Conservation (phyloP, 2,888 invertebrate genomes). For the Heliconius ethilla region DNA sequence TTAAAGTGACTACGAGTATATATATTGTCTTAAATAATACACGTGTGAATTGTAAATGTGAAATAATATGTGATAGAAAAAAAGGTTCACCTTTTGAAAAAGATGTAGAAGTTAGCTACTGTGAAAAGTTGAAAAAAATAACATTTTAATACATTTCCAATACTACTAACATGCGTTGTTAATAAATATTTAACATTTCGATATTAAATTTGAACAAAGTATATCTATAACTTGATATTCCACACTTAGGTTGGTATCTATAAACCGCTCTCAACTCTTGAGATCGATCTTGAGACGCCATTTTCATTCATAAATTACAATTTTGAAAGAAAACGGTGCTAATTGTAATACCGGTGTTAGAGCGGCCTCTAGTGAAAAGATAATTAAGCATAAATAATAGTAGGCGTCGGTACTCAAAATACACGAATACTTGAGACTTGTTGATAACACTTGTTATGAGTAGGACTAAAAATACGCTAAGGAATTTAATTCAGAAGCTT, state of each 20-base stretch:
- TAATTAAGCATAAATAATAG: background rate
- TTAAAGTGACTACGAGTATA: constrained; percentile 27
- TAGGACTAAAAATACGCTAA: constrained; percentile 51
- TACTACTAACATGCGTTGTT: background rate
- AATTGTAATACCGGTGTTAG: background rate
- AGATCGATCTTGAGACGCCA: no score
- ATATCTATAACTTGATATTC: background rate
- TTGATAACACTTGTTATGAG: constrained; percentile 46
- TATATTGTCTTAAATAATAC: constrained; percentile 37
- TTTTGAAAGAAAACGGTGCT: no score
- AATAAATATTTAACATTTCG: background rate
- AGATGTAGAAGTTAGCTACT: background rate
- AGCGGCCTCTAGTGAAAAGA: background rate
- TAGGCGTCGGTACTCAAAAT: constrained; percentile 4
- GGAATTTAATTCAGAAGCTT: constrained; percentile 50
- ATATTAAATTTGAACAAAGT: background rate
- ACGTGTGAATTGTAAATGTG: background rate
- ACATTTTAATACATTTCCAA: background rate
- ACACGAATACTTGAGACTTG: constrained; percentile 39
- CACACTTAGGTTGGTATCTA: background rate
- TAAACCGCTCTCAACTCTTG: no score
- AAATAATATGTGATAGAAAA: background rate
- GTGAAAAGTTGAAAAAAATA: no score
- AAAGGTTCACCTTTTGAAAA: background rate
- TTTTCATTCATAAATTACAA: background rate